phyloP scores from a whole-genome alignment of 2,888 invertebrate genomes.

The Mythimna albipuncta region DNA sequence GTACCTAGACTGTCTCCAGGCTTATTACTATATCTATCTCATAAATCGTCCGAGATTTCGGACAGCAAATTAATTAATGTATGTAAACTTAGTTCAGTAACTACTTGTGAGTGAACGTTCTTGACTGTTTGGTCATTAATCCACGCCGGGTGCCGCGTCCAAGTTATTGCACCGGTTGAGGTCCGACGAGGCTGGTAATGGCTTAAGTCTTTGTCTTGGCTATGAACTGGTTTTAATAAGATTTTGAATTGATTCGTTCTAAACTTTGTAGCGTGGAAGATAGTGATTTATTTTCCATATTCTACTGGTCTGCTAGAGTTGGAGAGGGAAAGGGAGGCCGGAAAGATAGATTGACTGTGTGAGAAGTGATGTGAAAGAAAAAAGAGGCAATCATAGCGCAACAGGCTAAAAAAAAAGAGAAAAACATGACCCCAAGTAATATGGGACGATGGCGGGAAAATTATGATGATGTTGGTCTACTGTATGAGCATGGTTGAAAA shows the following conservation, averaged over 20 bases:
- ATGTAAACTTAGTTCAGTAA: slow-evolving; percentile 52
- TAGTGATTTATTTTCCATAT: neutral
- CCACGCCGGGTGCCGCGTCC: slow-evolving; percentile 32
- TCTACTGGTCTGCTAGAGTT: neutral
- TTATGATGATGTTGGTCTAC: too few species aligned
- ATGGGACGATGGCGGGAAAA: too few species aligned
- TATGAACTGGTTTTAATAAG: slow-evolving; percentile 2
- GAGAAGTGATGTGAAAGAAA: too few species aligned
- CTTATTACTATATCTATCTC: slow-evolving; percentile 17
- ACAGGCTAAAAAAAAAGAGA: too few species aligned
- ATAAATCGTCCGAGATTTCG: slow-evolving; percentile 59
- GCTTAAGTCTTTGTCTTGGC: slow-evolving; percentile 4
- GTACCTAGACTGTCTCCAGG: slow-evolving; percentile 19
- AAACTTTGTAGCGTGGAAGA: neutral
- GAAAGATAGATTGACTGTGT: too few species aligned
- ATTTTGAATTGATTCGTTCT: neutral
- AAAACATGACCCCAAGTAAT: too few species aligned
- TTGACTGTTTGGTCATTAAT: slow-evolving; percentile 58
- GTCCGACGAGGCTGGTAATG: slow-evolving; percentile 17
- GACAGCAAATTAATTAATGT: slow-evolving; percentile 59
- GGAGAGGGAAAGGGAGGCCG: too few species aligned
- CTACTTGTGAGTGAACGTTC: slow-evolving; percentile 45
- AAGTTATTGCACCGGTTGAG: slow-evolving; percentile 42
- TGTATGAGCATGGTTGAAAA: too few species aligned
- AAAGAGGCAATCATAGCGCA: too few species aligned